These are phyloP conservation scores for Epinephelus cyanopodus DNA, from an alignment of 2,113 vertebrate genomes.

Conservation along the genomic window DNA sequence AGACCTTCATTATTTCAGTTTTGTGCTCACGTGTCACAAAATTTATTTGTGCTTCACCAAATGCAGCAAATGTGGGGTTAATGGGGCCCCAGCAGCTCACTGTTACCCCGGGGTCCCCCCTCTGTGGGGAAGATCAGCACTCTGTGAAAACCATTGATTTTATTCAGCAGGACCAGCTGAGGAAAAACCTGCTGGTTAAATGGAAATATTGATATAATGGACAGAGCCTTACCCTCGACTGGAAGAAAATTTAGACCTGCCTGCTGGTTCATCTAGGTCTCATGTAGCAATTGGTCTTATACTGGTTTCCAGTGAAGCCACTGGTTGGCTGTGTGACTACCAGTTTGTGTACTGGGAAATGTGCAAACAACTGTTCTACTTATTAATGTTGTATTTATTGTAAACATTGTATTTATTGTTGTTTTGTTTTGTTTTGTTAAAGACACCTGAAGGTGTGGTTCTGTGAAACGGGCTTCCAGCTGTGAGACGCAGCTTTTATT, in stretches of 20 bases:
- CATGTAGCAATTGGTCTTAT: constrained; percentile 60
- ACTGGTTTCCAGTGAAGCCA: constrained; percentile 71
- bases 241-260: constrained; percentile 48
- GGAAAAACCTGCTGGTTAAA: constrained; percentile 3
- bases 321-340: constrained; percentile 70
- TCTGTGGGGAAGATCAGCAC: constrained; percentile 19
- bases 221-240: constrained; percentile 58
- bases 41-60: constrained; percentile 15
- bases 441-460: constrained; percentile 45
- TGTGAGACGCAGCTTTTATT: constrained; percentile 45
- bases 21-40: background rate
- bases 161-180: constrained; percentile 18
- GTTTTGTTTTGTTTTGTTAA: background rate
- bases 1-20: background rate
- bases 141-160: constrained; percentile 35
- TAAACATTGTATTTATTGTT: constrained; percentile 66
- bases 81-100: background rate
- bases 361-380: constrained; percentile 50
- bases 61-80: constrained; percentile 15
- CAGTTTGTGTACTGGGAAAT: constrained; percentile 58
- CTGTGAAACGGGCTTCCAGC: constrained; percentile 77
- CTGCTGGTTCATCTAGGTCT: constrained; percentile 72
- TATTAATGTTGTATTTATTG: constrained; percentile 72
- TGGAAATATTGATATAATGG: constrained; percentile 16
- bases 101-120: background rate